Evolutionary conservation across 2,888 invertebrate genomes (phyloP), one percentile per base, ranked within the genome.

Genomic region (Norana najaformis): DNA sequence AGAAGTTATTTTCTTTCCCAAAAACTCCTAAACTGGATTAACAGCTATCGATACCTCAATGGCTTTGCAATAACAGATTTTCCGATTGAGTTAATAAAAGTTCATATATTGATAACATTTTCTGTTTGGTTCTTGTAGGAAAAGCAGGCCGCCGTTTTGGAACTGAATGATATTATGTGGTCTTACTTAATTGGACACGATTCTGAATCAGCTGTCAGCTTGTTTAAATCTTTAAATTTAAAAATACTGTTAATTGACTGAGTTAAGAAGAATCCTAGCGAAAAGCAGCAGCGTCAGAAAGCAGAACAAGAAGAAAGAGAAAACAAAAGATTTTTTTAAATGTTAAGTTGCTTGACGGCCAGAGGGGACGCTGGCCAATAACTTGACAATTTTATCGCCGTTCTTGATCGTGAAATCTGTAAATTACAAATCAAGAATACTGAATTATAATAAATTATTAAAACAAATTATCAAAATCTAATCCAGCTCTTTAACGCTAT

Each of bases 131-230:
- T 69, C 69, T 69, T n/a, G 13, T 16, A n/a, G n/a, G n/a, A 69
- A n/a, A n/a, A 69, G 30, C n/a, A n/a, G 2, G n/a, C 69, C 30
- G 69, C 6, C 69, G n/a, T 69, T 69, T 69, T 69, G 69, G 69
- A 69, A 30, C 69, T 69, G 69, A 69, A n/a, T n/a, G 69, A 69
- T 69, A 69, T 69, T n/a, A 69, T n/a, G n/a, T n/a, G 69, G n/a
- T 69, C 69, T 16, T 30, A n/a, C n/a, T 69, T 69, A 69, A 0
- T 69, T 13, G 0, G 30, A 69, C n/a, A n/a, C 69, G 69, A 1
- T 11, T 16, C 4, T 30, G 69, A 69, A 30, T 69, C n/a, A n/a
- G 11, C 30, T 8, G 2, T 69, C 69, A 69, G 11, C 8, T 69
- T n/a, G 8, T n/a, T 69, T 69, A 69, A 6, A 11, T n/a, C 1